Evolutionary conservation across 1,140 invertebrate genomes (phyloP).

Genomic region (Lamellibrachia luymesi): DNA sequence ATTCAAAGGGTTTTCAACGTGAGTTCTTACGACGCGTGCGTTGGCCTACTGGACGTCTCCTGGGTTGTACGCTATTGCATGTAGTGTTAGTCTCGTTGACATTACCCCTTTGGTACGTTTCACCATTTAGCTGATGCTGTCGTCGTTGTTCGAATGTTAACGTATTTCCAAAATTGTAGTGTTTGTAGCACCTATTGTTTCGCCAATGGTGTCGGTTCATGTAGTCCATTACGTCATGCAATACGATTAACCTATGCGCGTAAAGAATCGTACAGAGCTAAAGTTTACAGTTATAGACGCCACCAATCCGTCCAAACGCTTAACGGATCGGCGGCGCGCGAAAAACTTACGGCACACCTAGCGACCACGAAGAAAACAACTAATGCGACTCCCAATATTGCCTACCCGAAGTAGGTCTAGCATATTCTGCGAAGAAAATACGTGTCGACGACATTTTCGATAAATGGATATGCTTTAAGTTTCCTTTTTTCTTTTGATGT

Average conservation of each 20-base stretch:
- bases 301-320: neutral
- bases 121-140: neutral
- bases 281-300: neutral
- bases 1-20: no score
- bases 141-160: neutral
- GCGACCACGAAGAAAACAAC: neutral
- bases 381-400: neutral
- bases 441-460: no score
- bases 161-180: neutral
- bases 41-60: neutral
- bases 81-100: neutral
- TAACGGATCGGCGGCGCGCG: neutral
- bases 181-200: neutral
- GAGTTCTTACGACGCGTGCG: neutral
- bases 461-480: no score
- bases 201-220: neutral
- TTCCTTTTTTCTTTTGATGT: no score
- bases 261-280: neutral
- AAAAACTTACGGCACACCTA: neutral
- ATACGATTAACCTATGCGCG: neutral
- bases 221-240: neutral
- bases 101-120: neutral
- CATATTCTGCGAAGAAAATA: no score
- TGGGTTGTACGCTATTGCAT: neutral
- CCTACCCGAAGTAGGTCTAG: no score